Evolutionary conservation across 1,140 invertebrate genomes (phyloP), one percentile per base, ranked within the genome.

Genomic region (Bombus polaris): DNA sequence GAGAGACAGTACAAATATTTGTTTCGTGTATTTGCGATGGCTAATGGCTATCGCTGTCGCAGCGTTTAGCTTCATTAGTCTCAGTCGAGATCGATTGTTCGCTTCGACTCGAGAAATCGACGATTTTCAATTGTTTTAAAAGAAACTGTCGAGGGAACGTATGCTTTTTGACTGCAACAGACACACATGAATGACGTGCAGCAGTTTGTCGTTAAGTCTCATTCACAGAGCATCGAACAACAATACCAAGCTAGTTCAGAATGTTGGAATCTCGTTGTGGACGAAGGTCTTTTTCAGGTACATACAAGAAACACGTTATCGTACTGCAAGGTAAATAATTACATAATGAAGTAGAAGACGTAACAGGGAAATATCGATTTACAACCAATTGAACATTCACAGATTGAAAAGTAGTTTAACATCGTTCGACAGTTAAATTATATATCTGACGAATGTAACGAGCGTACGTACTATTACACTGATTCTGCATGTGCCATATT

Each of bases 241-340:
- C 87, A 86, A 47, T 83, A 72, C 13, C 76, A 88, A 83, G 75
- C 86, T 9, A 88, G 73, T 87, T 77, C 91, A 93, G 94, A 95
- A 95, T 95, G 94, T 91, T 94, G 94, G 94, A 94, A 88, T 87
- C 86, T 94, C 42, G 74, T 94, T 35, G 73, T 94, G 72, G 94
- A 95, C 91, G 94, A 95, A 74, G 92, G 91, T 87, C 87, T 95
- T 75, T 86, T 94, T 18, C 94, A 95, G 94, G 94, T 95, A 94
- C 73, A 82, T 47, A 57, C 18, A 35, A 18, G 28, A 37, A 28
- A 71, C 62, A 32, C 15, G 77, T 88, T 88, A 78, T 83, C 81
- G 25, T 59, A 39, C 37, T 13, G 42, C 47, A 44, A 53, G 65
- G 68, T 66, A 78, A 88, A 88, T 88, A 75, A 85, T 57, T 37